Evolutionary conservation across 1,140 invertebrate species (phyloP).

Genomic region (Platyscapa corneri): DNA sequence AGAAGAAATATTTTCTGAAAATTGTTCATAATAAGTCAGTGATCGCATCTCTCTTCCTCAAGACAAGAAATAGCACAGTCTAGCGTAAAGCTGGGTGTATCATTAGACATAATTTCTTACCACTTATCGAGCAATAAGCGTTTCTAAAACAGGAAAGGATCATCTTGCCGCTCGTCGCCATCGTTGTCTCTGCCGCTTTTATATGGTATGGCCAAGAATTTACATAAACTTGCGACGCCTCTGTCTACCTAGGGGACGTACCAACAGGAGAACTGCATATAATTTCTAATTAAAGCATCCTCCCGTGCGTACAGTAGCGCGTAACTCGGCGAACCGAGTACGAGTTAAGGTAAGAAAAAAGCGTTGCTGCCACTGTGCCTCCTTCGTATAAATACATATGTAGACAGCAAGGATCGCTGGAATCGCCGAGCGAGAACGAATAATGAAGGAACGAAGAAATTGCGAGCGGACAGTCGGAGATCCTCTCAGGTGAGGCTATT

Average conservation of each 20-base stretch:
- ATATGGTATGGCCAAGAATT: neutral
- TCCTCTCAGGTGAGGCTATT: slow-evolving; percentile 40
- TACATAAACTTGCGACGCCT: slow-evolving; percentile 23
- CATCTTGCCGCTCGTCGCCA: neutral
- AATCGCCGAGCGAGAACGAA: slow-evolving; percentile 11
- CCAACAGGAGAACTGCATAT: neutral
- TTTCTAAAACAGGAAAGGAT: slow-evolving; percentile 48
- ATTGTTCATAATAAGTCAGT: slow-evolving; percentile 18
- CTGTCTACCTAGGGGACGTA: neutral
- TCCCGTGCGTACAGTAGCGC: neutral
- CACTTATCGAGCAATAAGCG: slow-evolving; percentile 46
- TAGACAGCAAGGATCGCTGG: slow-evolving; percentile 45
- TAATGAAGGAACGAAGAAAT: slow-evolving; percentile 22
- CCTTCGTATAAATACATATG: neutral
- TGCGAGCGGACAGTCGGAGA: neutral
- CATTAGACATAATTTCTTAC: slow-evolving; percentile 27
- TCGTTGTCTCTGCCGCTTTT: neutral
- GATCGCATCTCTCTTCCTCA: neutral
- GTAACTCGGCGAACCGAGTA: neutral
- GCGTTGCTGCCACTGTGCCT: neutral
- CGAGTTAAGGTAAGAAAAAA: neutral
- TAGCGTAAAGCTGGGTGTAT: neutral
- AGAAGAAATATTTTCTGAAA: slow-evolving; percentile 18
- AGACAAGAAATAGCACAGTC: neutral
- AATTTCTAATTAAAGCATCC: slow-evolving; percentile 45